Base-by-base conservation (phyloP, 2,113 vertebrate genomes). In the Tauraco erythrolophus region DNA sequence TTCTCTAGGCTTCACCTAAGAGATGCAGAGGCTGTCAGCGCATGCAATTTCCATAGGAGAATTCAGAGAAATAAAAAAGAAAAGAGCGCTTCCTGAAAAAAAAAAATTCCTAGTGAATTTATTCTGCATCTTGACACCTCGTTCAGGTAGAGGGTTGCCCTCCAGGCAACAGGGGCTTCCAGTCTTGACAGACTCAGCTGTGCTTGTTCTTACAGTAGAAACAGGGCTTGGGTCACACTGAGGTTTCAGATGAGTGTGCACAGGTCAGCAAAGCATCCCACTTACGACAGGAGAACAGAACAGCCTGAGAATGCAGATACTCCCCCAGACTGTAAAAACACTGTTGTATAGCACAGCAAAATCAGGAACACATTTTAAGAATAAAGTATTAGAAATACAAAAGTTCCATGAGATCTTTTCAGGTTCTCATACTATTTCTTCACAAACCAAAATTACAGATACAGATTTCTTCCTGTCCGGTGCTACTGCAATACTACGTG, bases 241-340 rank as follows among this genome's bases (percentile, higher is more conserved):
- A 70, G 86, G 54, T 92, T 84, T 68, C 78, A 46, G 2, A 5
- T 27, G 62, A 89, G 86, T 33, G 54, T 45, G 84, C 69, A 28
- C 78, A 66, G 92, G 81, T 75, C 84, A 94, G 86, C 92, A 82
- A 51, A 94, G 91, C 14, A 31, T 41, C 22, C 58, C 82, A 68
- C 78, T 88, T 76, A 31, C 1, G 35, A 58, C 91, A 94, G 82
- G 68, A 82, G 83, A 93, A 70, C n/a, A 93, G 62, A 84, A 43
- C 72, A 81, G 82, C 68, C 93, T 62, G 75, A 54, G 72, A 76
- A 95, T 11, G 19, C 78, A 81, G 72, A 66, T 23, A 30, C 84
- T 91, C 85, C 89, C 91, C 45, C 78, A 84, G 89, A 70, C 88
- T 92, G 76, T 27, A 88, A 84, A 94, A 93, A 89, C 95, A 84